A percentile compares a stretch with the other conserved stretches of the same genome.
Evolutionary conservation across 2,113 vertebrate species (phyloP).

Genomic region (Campylomormyrus numenius): DNA sequence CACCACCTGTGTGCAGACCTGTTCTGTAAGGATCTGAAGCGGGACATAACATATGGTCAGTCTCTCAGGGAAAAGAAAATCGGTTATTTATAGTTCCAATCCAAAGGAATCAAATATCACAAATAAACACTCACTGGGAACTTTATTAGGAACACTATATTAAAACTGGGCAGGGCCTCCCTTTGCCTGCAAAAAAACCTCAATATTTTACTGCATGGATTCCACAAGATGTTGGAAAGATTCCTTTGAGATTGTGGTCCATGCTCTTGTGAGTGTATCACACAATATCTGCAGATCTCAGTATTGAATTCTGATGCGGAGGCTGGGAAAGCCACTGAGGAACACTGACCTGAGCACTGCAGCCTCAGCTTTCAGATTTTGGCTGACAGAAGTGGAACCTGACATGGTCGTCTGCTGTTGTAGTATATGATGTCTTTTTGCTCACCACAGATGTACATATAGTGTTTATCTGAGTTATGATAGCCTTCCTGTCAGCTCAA

Average conservation of each 20-base stretch:
- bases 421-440: background rate
- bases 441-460: background rate
- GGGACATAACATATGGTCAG: slow-evolving; percentile 9
- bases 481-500: background rate
- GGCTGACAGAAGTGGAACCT: background rate
- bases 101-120: background rate
- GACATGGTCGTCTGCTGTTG: background rate
- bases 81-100: background rate
- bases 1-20: slow-evolving; percentile 97
- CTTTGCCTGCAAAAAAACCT: background rate
- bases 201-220: background rate
- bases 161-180: background rate
- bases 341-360: background rate
- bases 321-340: background rate
- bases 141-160: background rate
- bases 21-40: slow-evolving; percentile 91
- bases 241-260: background rate
- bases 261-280: background rate
- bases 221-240: background rate
- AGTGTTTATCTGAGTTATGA: background rate
- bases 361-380: background rate
- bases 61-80: background rate
- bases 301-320: background rate
- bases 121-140: background rate
- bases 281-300: background rate